Base-by-base conservation (phyloP, 2,113 vertebrate species). In the Chauna torquata region DNA sequence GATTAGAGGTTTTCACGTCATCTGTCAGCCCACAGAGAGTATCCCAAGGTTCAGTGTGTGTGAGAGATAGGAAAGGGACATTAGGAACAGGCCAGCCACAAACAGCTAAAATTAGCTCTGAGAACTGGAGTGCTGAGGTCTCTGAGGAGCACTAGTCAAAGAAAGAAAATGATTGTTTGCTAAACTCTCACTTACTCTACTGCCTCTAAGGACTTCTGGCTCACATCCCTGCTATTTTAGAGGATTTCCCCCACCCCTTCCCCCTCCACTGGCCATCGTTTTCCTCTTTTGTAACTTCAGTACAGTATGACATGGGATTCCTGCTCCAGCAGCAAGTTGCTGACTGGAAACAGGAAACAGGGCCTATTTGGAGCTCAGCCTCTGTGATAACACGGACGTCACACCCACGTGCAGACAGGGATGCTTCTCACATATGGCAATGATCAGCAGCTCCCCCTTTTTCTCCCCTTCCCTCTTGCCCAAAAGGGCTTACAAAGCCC, bases 61-160 rank as follows among this genome's bases (percentile, higher is more conserved):
- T 32, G 77, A 91, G 92, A 94, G 96, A 91, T 91, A 94, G 97
- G 83, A 86, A 72, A 96, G 94, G 96, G 97, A 98, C 97, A 97
- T 92, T 86, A 81, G 59, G 89, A 97, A 91, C 77, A 74, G 81
- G 93, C 69, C 91, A 94, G 92, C 96, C 96, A 94, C 96, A 96
- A 96, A 95, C 61, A 95, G 77, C 97, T 98, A 98, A 98, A 98
- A 97, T 98, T 98, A 98, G 93, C 95, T 95, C 94, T 97, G 97
- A 97, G 98, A 98, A 97, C 90, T 91, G 96, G 97, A 97, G 96
- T 92, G 93, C 88, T 40, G 71, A 96, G 91, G 95, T 97, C 98
- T 96, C 96, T 74, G 61, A 95, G 97, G 97, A 97, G 36, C 81
- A 65, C 68, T 64, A 70, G 96, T 94, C 96, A 97, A 94, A 96